Base-by-base conservation (phyloP, 2,113 vertebrate genomes). In the Cottus gobio region DNA sequence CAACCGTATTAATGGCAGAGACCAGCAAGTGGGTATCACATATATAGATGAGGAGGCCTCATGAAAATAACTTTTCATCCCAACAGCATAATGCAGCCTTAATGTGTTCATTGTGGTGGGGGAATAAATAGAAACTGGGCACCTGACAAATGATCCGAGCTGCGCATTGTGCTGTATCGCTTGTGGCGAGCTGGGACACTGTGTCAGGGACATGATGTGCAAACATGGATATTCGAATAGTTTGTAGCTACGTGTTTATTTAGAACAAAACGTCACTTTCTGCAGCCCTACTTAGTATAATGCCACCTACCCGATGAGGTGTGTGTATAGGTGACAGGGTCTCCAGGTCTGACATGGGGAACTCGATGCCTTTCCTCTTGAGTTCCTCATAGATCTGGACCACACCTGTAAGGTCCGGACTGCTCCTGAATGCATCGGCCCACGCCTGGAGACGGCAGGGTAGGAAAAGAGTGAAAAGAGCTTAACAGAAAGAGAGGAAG, bases 381-480 rank as follows among this genome's bases (percentile, higher is more conserved):
- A 99, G 95, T 61, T 99, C 98, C 92, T 99, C 98, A 2, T 99
- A 99, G 86, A 97, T 96, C 63, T 99, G 98, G 74, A 99, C 98
- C 3, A 99, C 98, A 2, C 98, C 98, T 0, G 98, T 99, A 83
- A 99, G 96, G 90, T 99, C 98, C 0, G 98, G 98, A 71, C 97
- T 99, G 89, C 98, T 99, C 84, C 98, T 96, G 89, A 99, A 99
- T 16, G 98, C 98, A 77, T 99, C 98, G 0, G 98, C 98, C 98
- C 98, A 99, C 0, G 98, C 97, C 98, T 99, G 93, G 39, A 74
- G 28, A 63, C 62, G 5, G 22, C 24, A 72, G 20, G 68, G 42
- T 0, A 20, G 52, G 26, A 63, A 54, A 71, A 37, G 22, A 57
- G 15, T 69, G 30, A 63, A 58, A 71, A 37, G n/a, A 57, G 15